Evolutionary conservation across 2,113 vertebrate genomes (phyloP).

Genomic region (Mustelus asterias): DNA sequence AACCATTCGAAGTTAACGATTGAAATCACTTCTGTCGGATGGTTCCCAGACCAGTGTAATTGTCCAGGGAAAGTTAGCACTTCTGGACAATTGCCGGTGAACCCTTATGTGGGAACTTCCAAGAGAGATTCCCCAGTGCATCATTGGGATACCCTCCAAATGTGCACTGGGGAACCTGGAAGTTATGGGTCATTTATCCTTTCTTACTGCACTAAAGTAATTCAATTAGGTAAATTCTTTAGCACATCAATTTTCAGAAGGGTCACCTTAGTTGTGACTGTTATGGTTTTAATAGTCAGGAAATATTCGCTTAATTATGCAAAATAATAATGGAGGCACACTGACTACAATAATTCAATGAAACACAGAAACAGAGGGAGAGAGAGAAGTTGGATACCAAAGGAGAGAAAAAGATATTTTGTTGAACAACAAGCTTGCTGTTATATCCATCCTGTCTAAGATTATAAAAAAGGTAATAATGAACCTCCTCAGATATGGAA

Average conservation of each 20-base stretch:
- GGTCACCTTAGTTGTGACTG: neutral
- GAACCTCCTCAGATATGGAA: neutral
- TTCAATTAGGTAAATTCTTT: neutral
- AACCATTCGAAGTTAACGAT: too few relatives aligned
- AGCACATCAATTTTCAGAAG: neutral
- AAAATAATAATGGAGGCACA: neutral
- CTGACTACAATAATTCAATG: neutral
- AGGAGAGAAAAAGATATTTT: neutral
- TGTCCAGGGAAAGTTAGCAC: too few relatives aligned
- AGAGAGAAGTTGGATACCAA: neutral
- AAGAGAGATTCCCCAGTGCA: too few relatives aligned
- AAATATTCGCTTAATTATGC: neutral
- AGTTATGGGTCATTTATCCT: too few relatives aligned
- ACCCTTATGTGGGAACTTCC: too few relatives aligned
- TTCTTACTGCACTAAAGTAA: neutral
- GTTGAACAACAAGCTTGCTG: neutral
- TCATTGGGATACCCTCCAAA: too few relatives aligned
- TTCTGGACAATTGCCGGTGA: too few relatives aligned
- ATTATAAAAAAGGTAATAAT: neutral
- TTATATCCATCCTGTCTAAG: neutral
- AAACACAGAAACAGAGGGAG: neutral
- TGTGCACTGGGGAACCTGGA: too few relatives aligned
- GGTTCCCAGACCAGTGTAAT: too few relatives aligned
- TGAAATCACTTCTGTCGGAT: too few relatives aligned
- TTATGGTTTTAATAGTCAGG: neutral